Base-by-base conservation (phyloP, 2,888 invertebrate genomes). In the Aquatica leii region DNA sequence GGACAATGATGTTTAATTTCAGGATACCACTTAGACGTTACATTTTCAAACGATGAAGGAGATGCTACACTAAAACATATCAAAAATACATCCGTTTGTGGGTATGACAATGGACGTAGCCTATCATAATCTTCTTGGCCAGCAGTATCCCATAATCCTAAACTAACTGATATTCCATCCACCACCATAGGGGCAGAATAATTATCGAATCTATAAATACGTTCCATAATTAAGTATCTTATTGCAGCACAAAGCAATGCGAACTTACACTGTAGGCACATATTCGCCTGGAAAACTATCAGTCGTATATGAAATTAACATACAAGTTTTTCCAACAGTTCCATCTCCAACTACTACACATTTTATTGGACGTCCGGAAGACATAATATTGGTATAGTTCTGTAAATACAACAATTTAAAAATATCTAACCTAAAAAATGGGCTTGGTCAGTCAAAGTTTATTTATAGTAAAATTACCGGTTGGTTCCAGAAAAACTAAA, bases 1-100 rank as follows among this genome's bases (percentile, higher is more conserved):
- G 98, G 98, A 86, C 98, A 99, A 82, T 99, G 98, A 84, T 99
- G 98, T 84, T 98, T 97, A 76, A 99, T 97, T 88, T 99, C 99
- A 71, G 98, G 98, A 84, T 97, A 97, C 99, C 98, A 99, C 86
- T 99, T 99, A 72, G 97, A 97, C 78, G 95, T 95, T 69, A 99
- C 97, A 88, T 98, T 99, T 86, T 98, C 98, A 86, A 97, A 98
- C 52, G 98, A 98, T 55, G 98, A 97, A 69, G 98, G 98, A 82
- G 97, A 97, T 75, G 98, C 97, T 73, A 99, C 97, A 84, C 97
- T 97, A 86, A 97, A 99, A 87, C 98, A 99, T 84, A 99, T 96
- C 77, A 99, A 90, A 85, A 99, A 99, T 70, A 99, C 98, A 84
- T 99, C 98, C 71, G 98, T 99, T 88, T 98, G 98, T 78, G 98